Base-by-base conservation (phyloP, 2,888 invertebrate genomes). In the Leptinotarsa peninsularis region DNA sequence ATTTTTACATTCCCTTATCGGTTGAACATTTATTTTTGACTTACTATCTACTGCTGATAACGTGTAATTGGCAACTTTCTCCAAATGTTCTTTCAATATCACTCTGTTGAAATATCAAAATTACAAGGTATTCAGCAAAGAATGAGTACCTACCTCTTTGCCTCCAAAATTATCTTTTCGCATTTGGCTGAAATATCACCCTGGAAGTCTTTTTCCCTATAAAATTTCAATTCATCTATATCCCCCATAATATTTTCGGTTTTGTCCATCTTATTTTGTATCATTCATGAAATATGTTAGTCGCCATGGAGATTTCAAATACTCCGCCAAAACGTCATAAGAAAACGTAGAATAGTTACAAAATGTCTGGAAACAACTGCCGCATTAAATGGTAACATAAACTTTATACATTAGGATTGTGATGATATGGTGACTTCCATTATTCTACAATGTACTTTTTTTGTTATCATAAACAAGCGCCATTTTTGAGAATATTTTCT, bases 51-150 rank as follows among this genome's bases (percentile, higher is more conserved):
- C 54, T 18, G 43, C 49, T 33, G 76, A 76, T 56, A 82, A 67
- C 54, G 76, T 76, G 23, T 73, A 74, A 72, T 80, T 78, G 17
- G 76, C 70, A 56, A 81, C 72, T 77, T 80, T 79, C 66, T 81
- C 80, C 23, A 81, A 43, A 70, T 81, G 73, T 77, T 78, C 75
- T 66, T 76, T 80, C 33, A 81, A 50, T 63, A 80, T 49, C 18
- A 78, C 76, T 66, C 82, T 82, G 56, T 72, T 49, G 72, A 71
- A 60, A 56, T 72, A 67, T n/a, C 63, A 71, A 54, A 56, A 70
- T 67, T 15, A 63, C 10, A 33, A 52, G 33, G 27, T 17, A 66
- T 33, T 66, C 1, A n/a, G 15, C 17, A 67, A 56, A 33, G 23
- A 70, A 56, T 21, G 23, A 33, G 17, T 56, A 21, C 14, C 15